phyloP scores from a whole-genome alignment of 2,797 vertebrate genomes.

The Lophotriccus pileatus region DNA sequence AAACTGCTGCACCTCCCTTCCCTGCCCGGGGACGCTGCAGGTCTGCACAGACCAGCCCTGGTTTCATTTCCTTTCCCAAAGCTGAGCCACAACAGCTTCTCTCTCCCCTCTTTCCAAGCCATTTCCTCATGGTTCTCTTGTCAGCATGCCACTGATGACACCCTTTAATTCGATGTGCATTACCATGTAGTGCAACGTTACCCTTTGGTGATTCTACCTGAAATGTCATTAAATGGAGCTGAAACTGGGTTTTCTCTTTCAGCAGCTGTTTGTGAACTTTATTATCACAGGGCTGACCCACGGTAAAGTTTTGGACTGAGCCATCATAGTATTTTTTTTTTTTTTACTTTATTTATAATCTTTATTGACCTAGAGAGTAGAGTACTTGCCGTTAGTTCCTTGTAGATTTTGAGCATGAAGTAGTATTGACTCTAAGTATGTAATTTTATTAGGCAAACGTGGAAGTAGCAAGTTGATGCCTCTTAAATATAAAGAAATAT shows the following conservation, averaged over 20 bases:
- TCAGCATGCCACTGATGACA: neutral
- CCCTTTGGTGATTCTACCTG: neutral
- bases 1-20: neutral
- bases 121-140: neutral
- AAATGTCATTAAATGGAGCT: conserved; percentile 30
- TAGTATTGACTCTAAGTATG: conserved; percentile 58
- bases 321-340: neutral
- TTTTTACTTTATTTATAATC: neutral
- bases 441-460: conserved; percentile 50
- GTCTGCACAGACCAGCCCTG: neutral
- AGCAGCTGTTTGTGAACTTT: conserved; percentile 13
- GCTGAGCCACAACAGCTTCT: neutral
- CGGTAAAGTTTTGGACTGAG: neutral
- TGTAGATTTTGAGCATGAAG: conserved; percentile 59
- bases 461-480: conserved; percentile 41
- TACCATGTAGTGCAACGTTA: conserved; percentile 44
- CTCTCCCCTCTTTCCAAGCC: neutral
- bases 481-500: neutral
- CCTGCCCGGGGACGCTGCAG: neutral
- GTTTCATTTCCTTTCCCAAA: neutral
- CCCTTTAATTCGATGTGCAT: conserved; percentile 1
- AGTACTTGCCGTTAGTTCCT: conserved; percentile 52
- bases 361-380: conserved; percentile 44
- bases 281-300: neutral
- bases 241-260: conserved; percentile 19